These are phyloP conservation scores for Saturnia japonica DNA, from an alignment of 2,888 invertebrate species.

Conservation along the genomic window DNA sequence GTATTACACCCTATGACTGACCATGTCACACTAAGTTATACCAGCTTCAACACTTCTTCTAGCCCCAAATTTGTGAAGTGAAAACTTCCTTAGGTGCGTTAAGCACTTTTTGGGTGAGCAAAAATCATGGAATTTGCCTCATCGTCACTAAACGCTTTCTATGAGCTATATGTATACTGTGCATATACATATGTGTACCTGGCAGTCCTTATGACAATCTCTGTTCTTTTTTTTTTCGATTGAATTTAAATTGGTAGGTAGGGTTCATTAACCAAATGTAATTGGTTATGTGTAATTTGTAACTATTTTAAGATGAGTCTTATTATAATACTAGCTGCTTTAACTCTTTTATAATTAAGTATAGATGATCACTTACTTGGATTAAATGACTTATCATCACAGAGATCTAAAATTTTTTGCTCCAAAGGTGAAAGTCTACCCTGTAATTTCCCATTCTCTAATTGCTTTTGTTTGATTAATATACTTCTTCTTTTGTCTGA, in stretches of 20 bases:
- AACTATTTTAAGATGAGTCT: neutral
- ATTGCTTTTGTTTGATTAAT: slow-evolving; percentile 58
- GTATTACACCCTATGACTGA: neutral
- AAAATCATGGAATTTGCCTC: too few species aligned
- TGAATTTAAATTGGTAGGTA: neutral
- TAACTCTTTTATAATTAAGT: too few species aligned
- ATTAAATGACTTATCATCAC: slow-evolving; percentile 41
- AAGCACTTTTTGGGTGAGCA: too few species aligned
- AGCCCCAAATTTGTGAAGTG: neutral
- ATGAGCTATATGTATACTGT: too few species aligned
- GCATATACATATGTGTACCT: too few species aligned
- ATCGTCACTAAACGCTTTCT: too few species aligned
- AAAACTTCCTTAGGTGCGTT: too few species aligned
- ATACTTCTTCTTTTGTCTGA: slow-evolving; percentile 63
- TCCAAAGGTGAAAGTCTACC: slow-evolving; percentile 54
- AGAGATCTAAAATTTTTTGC: slow-evolving; percentile 55
- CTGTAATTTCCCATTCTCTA: slow-evolving; percentile 54
- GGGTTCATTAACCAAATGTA: neutral
- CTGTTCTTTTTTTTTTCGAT: neutral
- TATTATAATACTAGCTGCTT: neutral
- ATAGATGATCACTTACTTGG: slow-evolving; percentile 46
- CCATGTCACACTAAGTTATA: neutral
- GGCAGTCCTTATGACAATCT: too few species aligned
- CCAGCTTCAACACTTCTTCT: neutral
- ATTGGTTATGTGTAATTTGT: neutral